These are phyloP conservation scores for Drosophila yakuba DNA, from an alignment of 1,140 invertebrate genomes.

Conservation along the genomic window DNA sequence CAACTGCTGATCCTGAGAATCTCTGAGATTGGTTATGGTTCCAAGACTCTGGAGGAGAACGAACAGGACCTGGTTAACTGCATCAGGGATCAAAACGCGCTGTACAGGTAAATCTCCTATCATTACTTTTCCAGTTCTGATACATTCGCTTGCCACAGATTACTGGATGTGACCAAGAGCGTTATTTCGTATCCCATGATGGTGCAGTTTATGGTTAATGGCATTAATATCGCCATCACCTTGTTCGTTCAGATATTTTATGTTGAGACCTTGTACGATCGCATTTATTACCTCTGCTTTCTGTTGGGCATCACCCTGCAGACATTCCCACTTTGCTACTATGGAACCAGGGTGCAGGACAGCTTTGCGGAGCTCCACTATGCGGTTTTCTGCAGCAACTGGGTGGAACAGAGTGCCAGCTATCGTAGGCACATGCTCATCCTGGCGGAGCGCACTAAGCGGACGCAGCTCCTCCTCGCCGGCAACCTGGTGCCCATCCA, in stretches of 20 bases:
- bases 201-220: conserved; percentile 66
- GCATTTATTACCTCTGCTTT: conserved; percentile 41
- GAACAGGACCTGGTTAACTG: conserved; percentile 48
- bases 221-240: conserved; percentile 47
- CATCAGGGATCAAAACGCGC: conserved; percentile 58
- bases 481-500: conserved; percentile 66
- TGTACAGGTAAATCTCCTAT: conserved; percentile 44
- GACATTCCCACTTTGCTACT: conserved; percentile 69
- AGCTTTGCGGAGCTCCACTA: conserved; percentile 48
- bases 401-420: conserved; percentile 56
- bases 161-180: conserved; percentile 36
- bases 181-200: conserved; percentile 65
- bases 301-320: conserved; percentile 47
- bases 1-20: conserved; percentile 56
- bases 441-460: conserved; percentile 55
- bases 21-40: conserved; percentile 46
- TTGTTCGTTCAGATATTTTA: conserved; percentile 54
- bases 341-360: conserved; percentile 57
- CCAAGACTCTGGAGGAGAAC: conserved; percentile 13
- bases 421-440: conserved; percentile 57
- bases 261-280: conserved; percentile 32
- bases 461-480: conserved; percentile 32
- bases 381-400: conserved; percentile 67
- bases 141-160: conserved; percentile 10
- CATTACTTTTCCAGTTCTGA: no score